Percentiles rank a stretch among this genome's conserved stretches.
These are phyloP conservation scores for Cliona cf. orientalis DNA, from an alignment of 37 sponge, comb jelly and placozoan genomes.

Conservation along the genomic window DNA sequence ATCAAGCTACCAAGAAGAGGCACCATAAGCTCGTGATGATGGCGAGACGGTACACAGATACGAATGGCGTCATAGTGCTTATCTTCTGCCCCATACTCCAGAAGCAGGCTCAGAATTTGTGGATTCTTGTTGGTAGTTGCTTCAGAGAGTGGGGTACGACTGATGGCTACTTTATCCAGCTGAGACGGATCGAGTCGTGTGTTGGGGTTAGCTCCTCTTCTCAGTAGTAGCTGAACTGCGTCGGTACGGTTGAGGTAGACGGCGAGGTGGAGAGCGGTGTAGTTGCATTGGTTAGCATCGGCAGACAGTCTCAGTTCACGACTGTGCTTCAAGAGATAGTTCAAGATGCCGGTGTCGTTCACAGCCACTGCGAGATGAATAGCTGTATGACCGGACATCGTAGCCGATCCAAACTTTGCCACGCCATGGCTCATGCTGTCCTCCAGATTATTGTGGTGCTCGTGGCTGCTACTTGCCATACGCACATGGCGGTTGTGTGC, in stretches of 20 bases:
- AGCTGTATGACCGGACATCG: slow-evolving; percentile 64
- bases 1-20: slow-evolving; percentile 53
- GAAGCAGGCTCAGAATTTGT: slow-evolving; percentile 24
- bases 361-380: slow-evolving; percentile 69
- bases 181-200: background rate
- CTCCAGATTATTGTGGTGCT: background rate
- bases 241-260: slow-evolving; percentile 22
- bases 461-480: background rate
- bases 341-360: slow-evolving; percentile 35
- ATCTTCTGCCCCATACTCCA: slow-evolving; percentile 68
- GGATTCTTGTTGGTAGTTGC: slow-evolving; percentile 35
- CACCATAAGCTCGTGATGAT: slow-evolving; percentile 24
- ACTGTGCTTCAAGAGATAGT: slow-evolving; percentile 29
- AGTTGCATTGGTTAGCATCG: slow-evolving; percentile 44
- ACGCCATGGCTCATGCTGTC: background rate
- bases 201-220: slow-evolving; percentile 55
- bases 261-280: slow-evolving; percentile 74
- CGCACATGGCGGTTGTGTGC: background rate
- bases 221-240: slow-evolving; percentile 28
- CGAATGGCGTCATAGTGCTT: slow-evolving; percentile 55
- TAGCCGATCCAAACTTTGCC: slow-evolving; percentile 30
- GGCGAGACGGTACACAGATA: slow-evolving; percentile 18
- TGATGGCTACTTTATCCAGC: background rate
- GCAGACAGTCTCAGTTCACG: slow-evolving; percentile 5
- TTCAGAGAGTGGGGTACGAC: slow-evolving; percentile 57